Percentiles rank a stretch among this genome's conserved stretches.
Evolutionary conservation across 2,888 invertebrate genomes (phyloP).

Genomic region (Conus canariensis): DNA sequence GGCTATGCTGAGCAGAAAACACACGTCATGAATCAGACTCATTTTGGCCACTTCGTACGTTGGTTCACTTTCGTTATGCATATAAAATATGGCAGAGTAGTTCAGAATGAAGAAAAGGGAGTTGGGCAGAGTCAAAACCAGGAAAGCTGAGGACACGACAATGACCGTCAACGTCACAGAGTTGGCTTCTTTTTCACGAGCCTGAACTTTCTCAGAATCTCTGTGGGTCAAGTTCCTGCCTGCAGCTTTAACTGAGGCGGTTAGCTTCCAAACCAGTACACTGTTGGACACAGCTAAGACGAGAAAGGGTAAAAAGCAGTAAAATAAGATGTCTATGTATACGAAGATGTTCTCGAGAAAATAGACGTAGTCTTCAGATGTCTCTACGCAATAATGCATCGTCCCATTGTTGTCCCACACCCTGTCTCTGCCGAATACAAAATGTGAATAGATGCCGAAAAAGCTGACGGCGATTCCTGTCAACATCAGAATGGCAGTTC

Average conservation of each 20-base stretch:
- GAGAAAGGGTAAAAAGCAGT: not conserved
- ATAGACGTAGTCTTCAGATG: too few relatives aligned
- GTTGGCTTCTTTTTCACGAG: conserved; percentile 1
- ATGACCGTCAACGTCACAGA: not conserved
- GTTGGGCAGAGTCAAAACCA: not conserved
- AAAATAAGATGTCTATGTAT: not conserved
- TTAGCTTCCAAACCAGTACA: not conserved
- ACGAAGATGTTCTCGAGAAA: not conserved
- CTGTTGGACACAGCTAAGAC: not conserved
- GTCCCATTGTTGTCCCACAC: not conserved
- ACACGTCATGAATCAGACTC: too few relatives aligned
- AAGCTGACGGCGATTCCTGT: not conserved
- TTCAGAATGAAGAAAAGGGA: not conserved
- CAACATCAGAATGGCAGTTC: not conserved
- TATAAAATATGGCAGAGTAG: too few relatives aligned
- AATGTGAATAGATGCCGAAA: not conserved
- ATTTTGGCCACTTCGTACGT: too few relatives aligned
- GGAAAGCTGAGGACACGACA: not conserved
- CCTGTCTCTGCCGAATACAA: not conserved
- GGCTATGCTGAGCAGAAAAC: too few relatives aligned
- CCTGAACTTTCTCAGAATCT: not conserved
- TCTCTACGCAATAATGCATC: too few relatives aligned
- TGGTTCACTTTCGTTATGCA: too few relatives aligned
- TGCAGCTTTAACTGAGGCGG: not conserved
- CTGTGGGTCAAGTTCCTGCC: not conserved